Percentiles rank a stretch among this genome's conserved stretches.
These are phyloP conservation scores for Notarius quadriscutis DNA, from an alignment of 2,113 vertebrate genomes.

Conservation along the genomic window DNA sequence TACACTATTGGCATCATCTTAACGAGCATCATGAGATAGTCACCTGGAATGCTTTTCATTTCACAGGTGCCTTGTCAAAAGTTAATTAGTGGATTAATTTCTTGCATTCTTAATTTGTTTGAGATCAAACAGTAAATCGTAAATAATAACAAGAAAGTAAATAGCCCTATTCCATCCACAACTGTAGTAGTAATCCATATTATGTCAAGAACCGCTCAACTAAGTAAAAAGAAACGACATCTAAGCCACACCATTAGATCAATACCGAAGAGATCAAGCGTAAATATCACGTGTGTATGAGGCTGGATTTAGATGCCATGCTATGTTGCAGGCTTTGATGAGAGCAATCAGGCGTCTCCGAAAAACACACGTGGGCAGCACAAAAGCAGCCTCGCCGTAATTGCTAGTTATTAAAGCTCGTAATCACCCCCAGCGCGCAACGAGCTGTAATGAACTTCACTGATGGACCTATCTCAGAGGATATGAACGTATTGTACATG, in stretches of 20 bases:
- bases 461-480: slow-evolving; percentile 48
- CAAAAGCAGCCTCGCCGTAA: slow-evolving; percentile 52
- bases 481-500: slow-evolving; percentile 38
- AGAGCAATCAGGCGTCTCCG: slow-evolving; percentile 44
- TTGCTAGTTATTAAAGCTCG: slow-evolving; percentile 59
- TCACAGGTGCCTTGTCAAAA: no score
- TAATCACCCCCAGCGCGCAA: slow-evolving; percentile 54
- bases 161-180: no score
- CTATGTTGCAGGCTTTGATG: slow-evolving; percentile 39
- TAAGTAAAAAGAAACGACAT: no score
- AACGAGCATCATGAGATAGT: no score
- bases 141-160: no score
- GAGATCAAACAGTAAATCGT: no score
- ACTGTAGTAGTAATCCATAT: no score
- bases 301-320: slow-evolving; percentile 16
- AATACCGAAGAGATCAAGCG: slow-evolving; percentile 22
- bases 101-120: no score
- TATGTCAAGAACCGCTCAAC: no score
- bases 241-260: slow-evolving; percentile 17
- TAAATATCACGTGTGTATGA: slow-evolving; percentile 18
- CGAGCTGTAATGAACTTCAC: slow-evolving; percentile 57
- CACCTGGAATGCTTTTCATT: no score
- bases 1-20: no score
- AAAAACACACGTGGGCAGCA: slow-evolving; percentile 54
- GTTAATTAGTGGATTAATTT: no score